Percentiles rank a stretch among this genome's conserved stretches.
phyloP scores from a whole-genome alignment of 2,888 invertebrate species.

The Alcis repandata region DNA sequence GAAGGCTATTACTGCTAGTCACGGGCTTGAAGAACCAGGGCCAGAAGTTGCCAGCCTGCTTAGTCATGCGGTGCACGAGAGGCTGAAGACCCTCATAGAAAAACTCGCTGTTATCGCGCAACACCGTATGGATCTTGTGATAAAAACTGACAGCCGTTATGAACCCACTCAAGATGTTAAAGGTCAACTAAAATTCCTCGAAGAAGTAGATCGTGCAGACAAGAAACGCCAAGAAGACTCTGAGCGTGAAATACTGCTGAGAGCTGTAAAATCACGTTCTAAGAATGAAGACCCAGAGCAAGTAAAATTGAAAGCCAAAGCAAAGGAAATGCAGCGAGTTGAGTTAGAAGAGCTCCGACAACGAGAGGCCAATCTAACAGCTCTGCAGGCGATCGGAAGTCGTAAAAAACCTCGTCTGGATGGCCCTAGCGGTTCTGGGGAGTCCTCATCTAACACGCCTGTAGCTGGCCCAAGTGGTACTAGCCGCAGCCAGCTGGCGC shows the following conservation, averaged over 20 bases:
- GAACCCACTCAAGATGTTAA: slow-evolving; percentile 96
- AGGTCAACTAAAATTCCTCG: slow-evolving; percentile 98
- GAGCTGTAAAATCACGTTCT: slow-evolving; percentile 97
- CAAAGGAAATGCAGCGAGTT: slow-evolving; percentile 96
- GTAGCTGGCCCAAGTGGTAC: slow-evolving; percentile 21
- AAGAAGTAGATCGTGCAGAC: slow-evolving; percentile 97
- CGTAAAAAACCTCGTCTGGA: slow-evolving; percentile 96
- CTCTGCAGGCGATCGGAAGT: slow-evolving; percentile 97
- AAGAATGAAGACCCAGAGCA: slow-evolving; percentile 99
- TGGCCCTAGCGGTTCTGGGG: slow-evolving; percentile 72
- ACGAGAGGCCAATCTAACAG: slow-evolving; percentile 97
- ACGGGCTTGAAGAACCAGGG: slow-evolving; percentile 94
- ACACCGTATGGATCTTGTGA: slow-evolving; percentile 96
- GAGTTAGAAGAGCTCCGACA: slow-evolving; percentile 98
- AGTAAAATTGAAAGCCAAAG: slow-evolving; percentile 97
- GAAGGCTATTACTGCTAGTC: slow-evolving; percentile 90
- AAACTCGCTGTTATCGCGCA: slow-evolving; percentile 97
- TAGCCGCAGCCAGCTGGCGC: slow-evolving; percentile 89
- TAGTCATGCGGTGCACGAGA: slow-evolving; percentile 97
- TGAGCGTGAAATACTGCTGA: slow-evolving; percentile 96
- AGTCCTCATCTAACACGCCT: slow-evolving; percentile 67
- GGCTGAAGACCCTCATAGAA: slow-evolving; percentile 95
- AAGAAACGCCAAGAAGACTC: slow-evolving; percentile 97
- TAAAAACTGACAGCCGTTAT: slow-evolving; percentile 94
- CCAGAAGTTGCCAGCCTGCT: slow-evolving; percentile 95